Base-by-base conservation (phyloP, 2,888 invertebrate species). In the Agriotes lineatus region DNA sequence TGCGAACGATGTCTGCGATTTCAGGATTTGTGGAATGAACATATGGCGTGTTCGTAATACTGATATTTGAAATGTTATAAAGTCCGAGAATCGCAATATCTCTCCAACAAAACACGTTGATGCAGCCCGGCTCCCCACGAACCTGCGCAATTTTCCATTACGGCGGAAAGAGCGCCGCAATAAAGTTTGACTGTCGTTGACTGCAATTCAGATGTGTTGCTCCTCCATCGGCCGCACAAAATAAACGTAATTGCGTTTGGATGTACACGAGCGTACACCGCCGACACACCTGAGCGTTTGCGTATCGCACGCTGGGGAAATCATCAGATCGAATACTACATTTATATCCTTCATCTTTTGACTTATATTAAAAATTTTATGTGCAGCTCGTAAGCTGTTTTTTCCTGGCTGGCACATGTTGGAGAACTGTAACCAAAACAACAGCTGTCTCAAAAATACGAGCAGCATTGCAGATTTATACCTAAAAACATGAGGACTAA, bases 21-120 rank as follows among this genome's bases (percentile, higher is more conserved):
- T 54, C 54, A 48, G 60, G 77, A 78, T 78, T 78, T 78, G 77
- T 75, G 72, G 77, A 77, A 76, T 73, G 76, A 78, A 78, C 79
- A 78, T 75, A 77, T 78, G 79, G 78, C 73, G 74, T 72, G 74
- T 70, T 74, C 76, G 73, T 77, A 77, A 78, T 74, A 74, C 73
- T 74, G 72, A 70, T 69, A 72, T 71, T 73, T 75, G 71, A 72
- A 74, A 73, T 73, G 72, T 73, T 77, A 76, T 74, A 78, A 77
- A 77, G 75, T 72, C 74, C 57, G 70, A 75, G 70, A 73, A 74
- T 75, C 70, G 75, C 75, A 77, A 76, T 77, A 76, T 77, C 76
- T 76, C 75, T 75, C 65, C 54, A 72, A 75, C 77, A 77, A 77
- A 77, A 44, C 65, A 65, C 48, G 64, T 57, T 63, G n/a, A n/a